A percentile compares a stretch with the other conserved stretches of the same genome.
Conservation (phyloP, 2,113 vertebrate genomes). For the Caranx ignobilis region DNA sequence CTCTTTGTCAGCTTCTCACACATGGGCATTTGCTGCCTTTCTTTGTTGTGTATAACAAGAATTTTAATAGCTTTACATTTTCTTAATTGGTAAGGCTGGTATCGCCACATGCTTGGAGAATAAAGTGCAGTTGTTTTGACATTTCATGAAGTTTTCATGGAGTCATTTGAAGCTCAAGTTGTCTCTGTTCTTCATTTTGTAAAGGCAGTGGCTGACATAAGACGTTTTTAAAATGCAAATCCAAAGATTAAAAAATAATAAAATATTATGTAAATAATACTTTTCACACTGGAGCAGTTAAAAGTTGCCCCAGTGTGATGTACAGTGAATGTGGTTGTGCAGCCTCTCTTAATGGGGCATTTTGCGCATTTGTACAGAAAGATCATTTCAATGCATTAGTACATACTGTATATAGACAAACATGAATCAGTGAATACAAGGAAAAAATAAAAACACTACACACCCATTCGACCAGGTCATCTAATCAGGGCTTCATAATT, state of each 20-base stretch:
- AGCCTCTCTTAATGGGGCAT: not conserved
- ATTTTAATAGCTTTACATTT: not conserved
- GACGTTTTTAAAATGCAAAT: not conserved
- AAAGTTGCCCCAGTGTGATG: no score
- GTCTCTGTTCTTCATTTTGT: not conserved
- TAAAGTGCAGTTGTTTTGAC: not conserved
- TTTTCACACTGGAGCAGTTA: no score
- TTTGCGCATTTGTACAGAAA: not conserved
- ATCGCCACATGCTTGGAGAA: not conserved
- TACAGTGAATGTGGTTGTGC: no score
- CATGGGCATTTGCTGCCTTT: not conserved
- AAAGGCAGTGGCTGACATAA: not conserved
- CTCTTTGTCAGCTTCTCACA: not conserved
- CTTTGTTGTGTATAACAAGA: not conserved
- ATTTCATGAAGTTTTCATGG: not conserved
- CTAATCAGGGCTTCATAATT: constrained; percentile 12
- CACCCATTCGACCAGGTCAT: not conserved
- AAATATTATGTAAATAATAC: no score
- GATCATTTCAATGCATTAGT: no score
- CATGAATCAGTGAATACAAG: not conserved
- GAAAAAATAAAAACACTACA: not conserved
- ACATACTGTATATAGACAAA: not conserved
- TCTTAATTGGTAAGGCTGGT: not conserved
- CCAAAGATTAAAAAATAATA: not conserved
- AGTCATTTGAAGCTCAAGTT: not conserved